These are phyloP conservation scores for Sceliomorpha sp. DNA, from an alignment of 2,888 invertebrate species.

Conservation along the genomic window DNA sequence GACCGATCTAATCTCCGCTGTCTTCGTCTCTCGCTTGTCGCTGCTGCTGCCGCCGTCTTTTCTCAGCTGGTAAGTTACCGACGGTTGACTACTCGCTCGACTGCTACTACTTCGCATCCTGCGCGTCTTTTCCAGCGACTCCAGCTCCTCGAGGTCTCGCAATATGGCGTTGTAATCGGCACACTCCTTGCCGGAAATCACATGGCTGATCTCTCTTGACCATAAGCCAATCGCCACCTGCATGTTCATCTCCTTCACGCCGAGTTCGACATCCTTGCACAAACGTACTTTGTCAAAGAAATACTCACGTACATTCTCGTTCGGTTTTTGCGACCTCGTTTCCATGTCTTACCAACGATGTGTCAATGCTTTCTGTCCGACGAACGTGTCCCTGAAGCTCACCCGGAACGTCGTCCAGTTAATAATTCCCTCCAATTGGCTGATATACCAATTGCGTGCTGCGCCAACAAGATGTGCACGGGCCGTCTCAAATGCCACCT, in stretches of 20 bases:
- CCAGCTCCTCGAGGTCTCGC: conserved; percentile 10
- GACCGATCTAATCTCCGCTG: too few relatives aligned
- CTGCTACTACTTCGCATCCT: background rate
- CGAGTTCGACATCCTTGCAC: conserved; percentile 31
- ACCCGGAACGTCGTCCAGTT: conserved; percentile 13
- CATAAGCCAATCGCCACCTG: conserved; percentile 33
- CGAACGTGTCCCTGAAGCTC: conserved; percentile 17
- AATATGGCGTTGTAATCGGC: conserved; percentile 15
- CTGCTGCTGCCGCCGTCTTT: background rate
- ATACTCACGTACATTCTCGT: conserved; percentile 32
- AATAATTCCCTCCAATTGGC: conserved; percentile 9
- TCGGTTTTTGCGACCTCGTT: conserved; percentile 10
- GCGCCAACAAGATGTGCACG: conserved; percentile 10
- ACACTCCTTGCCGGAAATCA: conserved; percentile 3
- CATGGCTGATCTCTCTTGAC: conserved; percentile 23
- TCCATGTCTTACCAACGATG: conserved; percentile 48
- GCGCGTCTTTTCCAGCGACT: too few relatives aligned
- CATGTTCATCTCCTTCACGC: conserved; percentile 16
- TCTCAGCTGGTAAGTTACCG: background rate
- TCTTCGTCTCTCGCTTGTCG: too few relatives aligned
- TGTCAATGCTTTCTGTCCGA: conserved; percentile 6
- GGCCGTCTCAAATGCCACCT: conserved; percentile 21
- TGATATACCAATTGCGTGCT: conserved; percentile 20
- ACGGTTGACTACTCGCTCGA: background rate
- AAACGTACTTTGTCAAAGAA: conserved; percentile 37